Conservation (phyloP, 2,888 invertebrate species). For the Dryadula phaetusa region DNA sequence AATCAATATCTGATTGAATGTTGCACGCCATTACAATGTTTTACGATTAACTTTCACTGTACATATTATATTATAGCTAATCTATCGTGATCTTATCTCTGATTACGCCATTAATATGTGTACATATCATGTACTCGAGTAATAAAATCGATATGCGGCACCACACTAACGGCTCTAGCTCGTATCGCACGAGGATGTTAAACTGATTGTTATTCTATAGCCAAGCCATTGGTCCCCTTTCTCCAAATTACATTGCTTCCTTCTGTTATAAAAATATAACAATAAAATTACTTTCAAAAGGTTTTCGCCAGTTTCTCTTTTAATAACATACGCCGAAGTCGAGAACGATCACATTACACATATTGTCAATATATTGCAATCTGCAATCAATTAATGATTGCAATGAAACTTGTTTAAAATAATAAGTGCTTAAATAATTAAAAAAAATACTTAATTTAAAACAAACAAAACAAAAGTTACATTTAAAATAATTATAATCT, state of each 20-base stretch:
- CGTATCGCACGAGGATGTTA: conserved; percentile 63
- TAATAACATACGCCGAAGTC: background rate
- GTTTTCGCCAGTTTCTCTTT: conserved; percentile 39
- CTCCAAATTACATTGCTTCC: conserved; percentile 54
- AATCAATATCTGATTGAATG: background rate
- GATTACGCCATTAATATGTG: conserved; percentile 32
- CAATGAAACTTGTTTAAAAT: background rate
- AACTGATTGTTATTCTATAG: conserved; percentile 70
- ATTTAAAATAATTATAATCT: too few relatives aligned
- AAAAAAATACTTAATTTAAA: background rate
- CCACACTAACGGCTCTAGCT: conserved; percentile 40
- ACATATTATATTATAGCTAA: conserved; percentile 22
- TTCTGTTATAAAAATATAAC: conserved; percentile 41
- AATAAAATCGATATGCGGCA: conserved; percentile 38
- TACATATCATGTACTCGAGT: conserved; percentile 33
- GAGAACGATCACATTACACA: background rate
- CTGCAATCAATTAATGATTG: too few relatives aligned
- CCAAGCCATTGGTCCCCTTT: conserved; percentile 66
- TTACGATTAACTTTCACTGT: conserved; percentile 35
- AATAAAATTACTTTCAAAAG: conserved; percentile 41
- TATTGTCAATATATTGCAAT: conserved; percentile 2
- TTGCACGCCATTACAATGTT: conserved; percentile 23
- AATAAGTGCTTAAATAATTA: background rate
- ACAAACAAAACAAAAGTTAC: background rate
- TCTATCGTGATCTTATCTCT: conserved; percentile 36